Evolutionary conservation across 2,113 vertebrate species (phyloP).

Genomic region (Phyllostomus discolor): DNA sequence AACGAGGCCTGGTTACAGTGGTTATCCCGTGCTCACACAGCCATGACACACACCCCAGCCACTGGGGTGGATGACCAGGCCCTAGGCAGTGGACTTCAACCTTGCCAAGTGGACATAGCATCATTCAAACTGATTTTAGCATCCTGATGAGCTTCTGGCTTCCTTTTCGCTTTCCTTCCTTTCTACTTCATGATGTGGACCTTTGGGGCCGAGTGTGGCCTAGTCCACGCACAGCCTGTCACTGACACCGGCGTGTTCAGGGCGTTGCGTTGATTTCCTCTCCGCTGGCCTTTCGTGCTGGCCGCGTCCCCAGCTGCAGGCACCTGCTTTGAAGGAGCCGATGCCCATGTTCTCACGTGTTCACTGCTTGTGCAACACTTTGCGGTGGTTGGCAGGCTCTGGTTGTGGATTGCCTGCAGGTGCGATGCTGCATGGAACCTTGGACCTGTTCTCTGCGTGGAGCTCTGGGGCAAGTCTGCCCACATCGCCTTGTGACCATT

Average conservation of each 20-base stretch:
- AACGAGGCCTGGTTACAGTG: not conserved
- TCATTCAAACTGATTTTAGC: not conserved
- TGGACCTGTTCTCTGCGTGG: not conserved
- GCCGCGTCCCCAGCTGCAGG: not conserved
- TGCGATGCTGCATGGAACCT: not conserved
- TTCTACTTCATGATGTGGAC: not conserved
- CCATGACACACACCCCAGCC: not conserved
- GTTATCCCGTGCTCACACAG: not conserved
- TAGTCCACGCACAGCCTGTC: not conserved
- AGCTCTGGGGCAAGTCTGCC: not conserved
- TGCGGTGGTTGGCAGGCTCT: not conserved
- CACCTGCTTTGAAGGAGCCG: not conserved
- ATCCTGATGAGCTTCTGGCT: not conserved
- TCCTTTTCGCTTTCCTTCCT: not conserved
- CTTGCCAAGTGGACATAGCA: not conserved
- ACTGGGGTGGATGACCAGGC: not conserved
- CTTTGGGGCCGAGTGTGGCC: not conserved
- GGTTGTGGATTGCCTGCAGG: not conserved
- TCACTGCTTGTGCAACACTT: not conserved
- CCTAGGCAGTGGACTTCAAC: not conserved
- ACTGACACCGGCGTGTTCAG: not conserved
- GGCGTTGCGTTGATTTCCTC: not conserved
- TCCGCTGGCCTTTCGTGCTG: not conserved
- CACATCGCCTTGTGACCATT: not conserved
- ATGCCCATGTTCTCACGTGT: not conserved